Conservation (phyloP, 2,113 vertebrate genomes). For the Shinisaurus crocodilurus region DNA sequence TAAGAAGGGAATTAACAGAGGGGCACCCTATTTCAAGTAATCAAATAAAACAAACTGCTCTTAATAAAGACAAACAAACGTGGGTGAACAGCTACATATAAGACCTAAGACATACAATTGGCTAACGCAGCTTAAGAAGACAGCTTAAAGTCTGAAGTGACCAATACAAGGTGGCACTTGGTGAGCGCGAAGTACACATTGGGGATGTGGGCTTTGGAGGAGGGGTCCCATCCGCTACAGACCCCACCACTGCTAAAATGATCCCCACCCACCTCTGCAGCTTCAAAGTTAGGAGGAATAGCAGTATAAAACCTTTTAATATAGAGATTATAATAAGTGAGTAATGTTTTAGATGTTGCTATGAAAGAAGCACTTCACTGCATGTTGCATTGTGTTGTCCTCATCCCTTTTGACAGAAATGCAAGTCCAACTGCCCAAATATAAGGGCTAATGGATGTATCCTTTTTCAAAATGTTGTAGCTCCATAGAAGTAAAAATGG, state of each 20-base stretch:
- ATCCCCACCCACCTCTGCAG: neutral
- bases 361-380: accelerated
- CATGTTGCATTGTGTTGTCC: neutral
- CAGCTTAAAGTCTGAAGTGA: no score
- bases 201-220: no score
- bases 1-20: no score
- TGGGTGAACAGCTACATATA: no score
- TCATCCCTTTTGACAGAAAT: neutral
- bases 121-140: no score
- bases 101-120: no score
- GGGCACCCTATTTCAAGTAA: no score
- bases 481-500: neutral
- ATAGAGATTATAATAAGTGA: neutral
- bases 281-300: neutral
- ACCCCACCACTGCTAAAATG: neutral
- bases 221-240: no score
- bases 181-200: no score
- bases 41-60: no score
- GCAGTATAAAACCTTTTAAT: neutral
- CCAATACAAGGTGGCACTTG: no score
- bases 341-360: accelerated
- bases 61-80: no score
- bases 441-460: neutral
- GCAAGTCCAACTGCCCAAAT: neutral
- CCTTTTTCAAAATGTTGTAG: neutral